Percentiles rank a stretch among this genome's conserved stretches.
Conservation (phyloP, 2,113 vertebrate genomes). For the Chamaea fasciata region DNA sequence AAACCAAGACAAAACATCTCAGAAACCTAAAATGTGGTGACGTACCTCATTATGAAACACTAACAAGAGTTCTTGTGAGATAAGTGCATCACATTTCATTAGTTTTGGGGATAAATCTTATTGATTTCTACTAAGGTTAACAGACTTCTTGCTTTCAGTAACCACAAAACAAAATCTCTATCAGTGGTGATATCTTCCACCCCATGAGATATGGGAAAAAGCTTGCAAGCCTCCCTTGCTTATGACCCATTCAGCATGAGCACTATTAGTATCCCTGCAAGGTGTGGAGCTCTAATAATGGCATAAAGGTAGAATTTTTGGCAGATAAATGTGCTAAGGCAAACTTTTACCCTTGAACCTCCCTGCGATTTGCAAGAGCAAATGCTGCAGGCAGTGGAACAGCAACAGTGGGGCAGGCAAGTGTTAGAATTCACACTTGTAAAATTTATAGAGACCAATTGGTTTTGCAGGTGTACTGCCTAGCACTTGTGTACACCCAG, state of each 20-base stretch:
- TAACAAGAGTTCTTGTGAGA: neutral
- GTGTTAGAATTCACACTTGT: neutral
- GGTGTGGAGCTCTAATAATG: neutral
- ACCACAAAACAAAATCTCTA: neutral
- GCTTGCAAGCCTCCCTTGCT: neutral
- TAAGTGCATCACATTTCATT: neutral
- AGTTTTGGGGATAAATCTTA: neutral
- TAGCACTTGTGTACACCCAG: neutral
- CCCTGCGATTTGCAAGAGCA: fast-evolving
- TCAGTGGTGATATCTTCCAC: neutral
- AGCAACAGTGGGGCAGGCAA: neutral
- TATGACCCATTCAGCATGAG: neutral
- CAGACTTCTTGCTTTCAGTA: neutral
- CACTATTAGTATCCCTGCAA: neutral
- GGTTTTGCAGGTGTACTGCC: slow-evolving; percentile 29
- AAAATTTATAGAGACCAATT: slow-evolving; percentile 18
- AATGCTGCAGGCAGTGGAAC: neutral
- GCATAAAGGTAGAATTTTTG: neutral
- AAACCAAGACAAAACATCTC: neutral
- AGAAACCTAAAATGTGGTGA: neutral
- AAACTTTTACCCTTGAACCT: neutral
- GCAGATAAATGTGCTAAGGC: neutral
- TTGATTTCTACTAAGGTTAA: neutral
- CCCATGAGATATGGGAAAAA: neutral
- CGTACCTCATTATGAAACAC: neutral